Conservation (phyloP, 2,797 vertebrate genomes). For the Distichodus sexfasciatus region DNA sequence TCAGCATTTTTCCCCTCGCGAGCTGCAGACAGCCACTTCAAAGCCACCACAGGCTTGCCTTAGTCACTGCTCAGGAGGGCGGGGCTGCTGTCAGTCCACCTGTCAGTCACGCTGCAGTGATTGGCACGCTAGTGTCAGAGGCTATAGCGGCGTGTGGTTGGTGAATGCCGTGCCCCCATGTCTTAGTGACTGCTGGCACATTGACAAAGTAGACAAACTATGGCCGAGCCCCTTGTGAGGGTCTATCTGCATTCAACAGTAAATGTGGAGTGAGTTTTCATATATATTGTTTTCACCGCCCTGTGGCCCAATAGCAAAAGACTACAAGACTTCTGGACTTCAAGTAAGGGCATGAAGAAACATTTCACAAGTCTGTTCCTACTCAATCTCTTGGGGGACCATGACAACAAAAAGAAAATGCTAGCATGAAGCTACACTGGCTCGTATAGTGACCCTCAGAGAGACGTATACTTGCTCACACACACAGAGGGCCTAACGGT, state of each 20-base stretch:
- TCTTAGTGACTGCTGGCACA: conserved; percentile 20
- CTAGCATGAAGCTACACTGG: neutral
- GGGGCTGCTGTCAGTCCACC: conserved; percentile 37
- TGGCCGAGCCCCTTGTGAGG: conserved; percentile 12
- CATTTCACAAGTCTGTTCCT: neutral
- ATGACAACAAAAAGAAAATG: neutral
- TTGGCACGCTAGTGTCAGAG: conserved; percentile 48
- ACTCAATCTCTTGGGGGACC: neutral
- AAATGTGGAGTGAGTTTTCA: conserved; percentile 9
- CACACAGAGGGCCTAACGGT: conserved; percentile 17
- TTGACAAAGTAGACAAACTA: conserved; percentile 38
- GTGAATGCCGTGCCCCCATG: conserved; percentile 31
- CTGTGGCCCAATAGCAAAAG: conserved; percentile 2
- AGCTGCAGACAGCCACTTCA: conserved; percentile 49
- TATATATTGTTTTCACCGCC: conserved; percentile 3
- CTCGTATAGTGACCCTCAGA: neutral
- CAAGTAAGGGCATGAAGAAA: neutral
- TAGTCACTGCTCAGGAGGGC: conserved; percentile 35
- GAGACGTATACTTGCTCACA: conserved; percentile 11
- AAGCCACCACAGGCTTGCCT: conserved; percentile 43
- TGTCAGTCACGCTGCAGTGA: conserved; percentile 46
- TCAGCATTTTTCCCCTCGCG: conserved; percentile 27
- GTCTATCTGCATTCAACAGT: conserved; percentile 1
- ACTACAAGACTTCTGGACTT: conserved; percentile 1
- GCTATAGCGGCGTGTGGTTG: conserved; percentile 34